Conservation (phyloP, 1,140 invertebrate genomes). For the Nixonia krombeini region DNA sequence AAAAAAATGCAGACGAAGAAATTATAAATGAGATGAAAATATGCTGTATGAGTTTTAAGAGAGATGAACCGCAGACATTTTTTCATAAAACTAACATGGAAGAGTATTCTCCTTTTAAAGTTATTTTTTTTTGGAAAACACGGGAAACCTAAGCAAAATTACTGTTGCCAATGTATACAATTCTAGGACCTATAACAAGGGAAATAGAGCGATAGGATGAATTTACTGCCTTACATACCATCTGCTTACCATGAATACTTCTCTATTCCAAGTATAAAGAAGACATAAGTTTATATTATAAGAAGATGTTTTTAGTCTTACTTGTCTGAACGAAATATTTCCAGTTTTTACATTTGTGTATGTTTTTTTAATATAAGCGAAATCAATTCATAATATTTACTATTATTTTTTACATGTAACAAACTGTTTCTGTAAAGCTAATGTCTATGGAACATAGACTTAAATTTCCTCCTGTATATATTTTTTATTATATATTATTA, state of each 20-base stretch:
- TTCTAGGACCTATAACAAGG: slow-evolving; percentile 9
- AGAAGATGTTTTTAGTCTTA: no score
- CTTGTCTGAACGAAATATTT: no score
- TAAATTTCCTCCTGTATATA: no score
- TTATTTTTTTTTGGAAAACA: background rate
- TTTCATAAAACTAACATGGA: slow-evolving; percentile 12
- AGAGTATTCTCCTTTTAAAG: slow-evolving; percentile 1
- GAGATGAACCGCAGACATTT: slow-evolving; percentile 1
- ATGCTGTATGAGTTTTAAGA: slow-evolving; percentile 14
- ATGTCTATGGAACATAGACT: no score
- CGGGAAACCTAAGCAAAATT: slow-evolving; percentile 5
- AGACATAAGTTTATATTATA: background rate
- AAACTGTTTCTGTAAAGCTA: no score
- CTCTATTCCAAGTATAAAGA: no score
- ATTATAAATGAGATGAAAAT: slow-evolving; percentile 9
- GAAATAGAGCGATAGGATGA: slow-evolving; percentile 10
- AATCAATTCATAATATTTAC: background rate
- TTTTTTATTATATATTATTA: no score
- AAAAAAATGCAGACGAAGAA: slow-evolving; percentile 24
- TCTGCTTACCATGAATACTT: slow-evolving; percentile 3
- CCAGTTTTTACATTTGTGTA: background rate
- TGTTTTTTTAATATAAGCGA: background rate
- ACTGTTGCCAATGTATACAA: slow-evolving; percentile 4
- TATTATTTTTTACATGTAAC: no score
- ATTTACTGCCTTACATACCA: slow-evolving; percentile 9